Conservation (phyloP, 2,113 vertebrate genomes). For the Mormoops blainvillei region DNA sequence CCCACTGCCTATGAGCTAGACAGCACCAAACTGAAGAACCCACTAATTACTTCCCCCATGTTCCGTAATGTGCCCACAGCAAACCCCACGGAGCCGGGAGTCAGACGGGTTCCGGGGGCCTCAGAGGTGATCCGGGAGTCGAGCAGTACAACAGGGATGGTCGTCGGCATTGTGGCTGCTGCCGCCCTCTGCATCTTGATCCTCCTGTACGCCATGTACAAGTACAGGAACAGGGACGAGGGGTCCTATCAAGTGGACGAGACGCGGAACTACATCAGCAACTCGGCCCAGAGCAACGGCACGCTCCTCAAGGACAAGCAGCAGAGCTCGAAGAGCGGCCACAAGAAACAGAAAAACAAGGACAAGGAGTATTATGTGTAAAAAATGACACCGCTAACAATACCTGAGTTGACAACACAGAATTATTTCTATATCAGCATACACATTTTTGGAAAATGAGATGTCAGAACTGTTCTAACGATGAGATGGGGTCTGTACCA, state of each 20-base stretch:
- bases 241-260: slow-evolving; percentile 99
- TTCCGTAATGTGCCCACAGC: slow-evolving; percentile 99
- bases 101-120: slow-evolving; percentile 98
- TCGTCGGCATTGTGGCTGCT: slow-evolving; percentile 99
- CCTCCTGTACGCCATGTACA: slow-evolving; percentile 99
- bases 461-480: slow-evolving; percentile 77
- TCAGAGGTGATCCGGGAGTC: slow-evolving; percentile 99
- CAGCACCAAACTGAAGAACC: slow-evolving; percentile 98
- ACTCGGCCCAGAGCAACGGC: slow-evolving; percentile 99
- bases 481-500: slow-evolving; percentile 79
- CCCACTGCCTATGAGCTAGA: slow-evolving; percentile 99
- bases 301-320: slow-evolving; percentile 97
- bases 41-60: slow-evolving; percentile 99
- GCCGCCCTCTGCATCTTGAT: slow-evolving; percentile 99
- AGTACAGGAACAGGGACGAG: slow-evolving; percentile 99
- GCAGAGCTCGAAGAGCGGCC: slow-evolving; percentile 93
- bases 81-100: slow-evolving; percentile 99
- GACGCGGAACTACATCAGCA: slow-evolving; percentile 99
- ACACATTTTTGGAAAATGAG: slow-evolving; percentile 71
- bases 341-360: slow-evolving; percentile 99
- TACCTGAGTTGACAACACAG: slow-evolving; percentile 68
- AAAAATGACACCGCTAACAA: slow-evolving; percentile 64
- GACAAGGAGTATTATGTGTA: slow-evolving; percentile 99
- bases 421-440: slow-evolving; percentile 78
- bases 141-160: slow-evolving; percentile 99